phyloP scores from a whole-genome alignment of 2,888 invertebrate genomes.

The Homarus gammarus region DNA sequence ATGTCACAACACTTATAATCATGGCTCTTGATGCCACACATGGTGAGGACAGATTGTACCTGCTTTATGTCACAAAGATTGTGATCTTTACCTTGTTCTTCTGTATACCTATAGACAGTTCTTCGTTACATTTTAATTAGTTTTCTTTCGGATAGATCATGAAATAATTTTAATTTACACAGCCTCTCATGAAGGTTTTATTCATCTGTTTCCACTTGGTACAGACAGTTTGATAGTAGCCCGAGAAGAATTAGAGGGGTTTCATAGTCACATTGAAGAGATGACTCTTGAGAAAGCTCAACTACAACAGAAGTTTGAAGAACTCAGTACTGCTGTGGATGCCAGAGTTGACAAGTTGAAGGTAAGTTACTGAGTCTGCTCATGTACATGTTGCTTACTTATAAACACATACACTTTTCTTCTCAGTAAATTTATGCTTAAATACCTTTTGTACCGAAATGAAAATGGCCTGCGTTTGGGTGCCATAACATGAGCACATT shows the following conservation, averaged over 20 bases:
- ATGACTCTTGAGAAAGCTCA: slow-evolving; percentile 42
- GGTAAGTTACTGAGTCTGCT: slow-evolving; percentile 31
- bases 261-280: slow-evolving; percentile 42
- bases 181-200: neutral
- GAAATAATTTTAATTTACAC: neutral
- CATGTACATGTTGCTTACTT: too few species aligned
- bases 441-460: too few species aligned
- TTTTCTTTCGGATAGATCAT: neutral
- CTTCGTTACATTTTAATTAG: neutral
- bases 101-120: too few species aligned
- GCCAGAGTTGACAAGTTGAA: slow-evolving; percentile 63
- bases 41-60: too few species aligned
- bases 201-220: neutral
- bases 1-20: too few species aligned
- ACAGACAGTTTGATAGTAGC: slow-evolving; percentile 41
- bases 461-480: too few species aligned
- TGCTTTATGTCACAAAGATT: too few species aligned
- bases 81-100: too few species aligned
- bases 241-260: slow-evolving; percentile 41
- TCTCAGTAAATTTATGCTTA: too few species aligned
- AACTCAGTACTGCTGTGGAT: slow-evolving; percentile 63
- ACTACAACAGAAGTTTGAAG: slow-evolving; percentile 51
- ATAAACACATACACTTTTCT: too few species aligned
- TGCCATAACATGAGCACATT: too few species aligned
- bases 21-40: too few species aligned